Percentiles rank a stretch among this genome's conserved stretches.
Evolutionary conservation across 2,797 vertebrate species (phyloP).

Genomic region (Cyprinella venusta): DNA sequence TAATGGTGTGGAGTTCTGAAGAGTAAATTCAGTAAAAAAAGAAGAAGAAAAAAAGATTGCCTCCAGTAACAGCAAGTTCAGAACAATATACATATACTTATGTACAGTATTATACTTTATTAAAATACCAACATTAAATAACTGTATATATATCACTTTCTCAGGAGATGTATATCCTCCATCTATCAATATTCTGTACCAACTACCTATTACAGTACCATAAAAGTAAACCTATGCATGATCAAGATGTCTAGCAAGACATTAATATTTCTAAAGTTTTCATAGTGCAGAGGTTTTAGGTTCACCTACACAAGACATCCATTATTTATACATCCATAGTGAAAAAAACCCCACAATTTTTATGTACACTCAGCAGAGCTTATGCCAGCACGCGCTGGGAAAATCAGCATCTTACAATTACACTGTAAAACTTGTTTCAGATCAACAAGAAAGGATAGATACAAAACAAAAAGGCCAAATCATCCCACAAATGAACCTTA

Average conservation of each 20-base stretch:
- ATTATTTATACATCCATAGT: conserved; percentile 24
- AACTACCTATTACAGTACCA: conserved; percentile 56
- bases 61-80: conserved; percentile 59
- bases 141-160: conserved; percentile 69
- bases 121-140: conserved; percentile 88
- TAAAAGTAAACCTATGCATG: conserved; percentile 29
- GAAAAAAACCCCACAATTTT: conserved; percentile 21
- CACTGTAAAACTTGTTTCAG: conserved; percentile 3
- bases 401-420: conserved; percentile 21
- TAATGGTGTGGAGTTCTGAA: conserved; percentile 70
- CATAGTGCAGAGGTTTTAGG: conserved; percentile 21
- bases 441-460: conserved; percentile 15
- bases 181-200: conserved; percentile 43
- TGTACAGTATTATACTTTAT: conserved; percentile 72
- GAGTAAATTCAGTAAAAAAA: conserved; percentile 61
- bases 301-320: conserved; percentile 12
- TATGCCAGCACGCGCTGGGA: conserved; percentile 1
- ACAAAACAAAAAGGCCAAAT: conserved; percentile 8
- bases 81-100: conserved; percentile 66
- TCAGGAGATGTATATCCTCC: conserved; percentile 42
- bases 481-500: conserved; percentile 6
- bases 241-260: conserved; percentile 30
- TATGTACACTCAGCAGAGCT: conserved; percentile 16
- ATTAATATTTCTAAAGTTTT: conserved; percentile 32
- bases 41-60: conserved; percentile 66